Conservation (phyloP, 2,797 vertebrate genomes). For the Gymnothorax reevesii region DNA sequence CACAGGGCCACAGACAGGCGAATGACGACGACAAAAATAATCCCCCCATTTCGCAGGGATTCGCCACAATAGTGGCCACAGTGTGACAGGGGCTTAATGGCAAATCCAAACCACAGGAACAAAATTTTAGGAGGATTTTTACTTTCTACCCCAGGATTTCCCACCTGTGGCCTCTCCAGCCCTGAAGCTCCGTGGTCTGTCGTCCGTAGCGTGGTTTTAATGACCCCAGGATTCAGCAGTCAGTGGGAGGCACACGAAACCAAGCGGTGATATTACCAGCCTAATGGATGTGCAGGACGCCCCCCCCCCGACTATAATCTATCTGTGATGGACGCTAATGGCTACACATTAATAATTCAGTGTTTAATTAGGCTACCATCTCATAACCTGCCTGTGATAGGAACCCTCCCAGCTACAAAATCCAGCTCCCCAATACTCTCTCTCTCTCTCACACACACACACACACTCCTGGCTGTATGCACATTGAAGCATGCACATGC, state of each 20-base stretch:
- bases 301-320: slow-evolving; percentile 64
- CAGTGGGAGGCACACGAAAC: background rate
- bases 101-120: no score
- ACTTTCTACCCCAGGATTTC: no score
- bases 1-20: no score
- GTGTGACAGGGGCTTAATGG: no score
- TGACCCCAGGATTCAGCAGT: background rate
- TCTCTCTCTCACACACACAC: background rate
- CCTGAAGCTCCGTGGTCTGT: background rate
- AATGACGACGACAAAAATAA: no score
- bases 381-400: slow-evolving; percentile 58
- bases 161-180: background rate
- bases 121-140: no score
- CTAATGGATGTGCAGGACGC: background rate
- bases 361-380: slow-evolving; percentile 81
- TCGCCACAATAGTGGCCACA: no score
- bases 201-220: background rate
- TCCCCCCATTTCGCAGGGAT: no score
- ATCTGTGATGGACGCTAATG: slow-evolving; percentile 68
- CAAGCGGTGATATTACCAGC: background rate
- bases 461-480: background rate
- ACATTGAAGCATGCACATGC: background rate
- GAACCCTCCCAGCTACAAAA: slow-evolving; percentile 8
- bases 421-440: background rate
- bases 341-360: slow-evolving; percentile 85